These are phyloP conservation scores for Heliothis virescens DNA, from an alignment of 1,140 invertebrate genomes.

Conservation along the genomic window DNA sequence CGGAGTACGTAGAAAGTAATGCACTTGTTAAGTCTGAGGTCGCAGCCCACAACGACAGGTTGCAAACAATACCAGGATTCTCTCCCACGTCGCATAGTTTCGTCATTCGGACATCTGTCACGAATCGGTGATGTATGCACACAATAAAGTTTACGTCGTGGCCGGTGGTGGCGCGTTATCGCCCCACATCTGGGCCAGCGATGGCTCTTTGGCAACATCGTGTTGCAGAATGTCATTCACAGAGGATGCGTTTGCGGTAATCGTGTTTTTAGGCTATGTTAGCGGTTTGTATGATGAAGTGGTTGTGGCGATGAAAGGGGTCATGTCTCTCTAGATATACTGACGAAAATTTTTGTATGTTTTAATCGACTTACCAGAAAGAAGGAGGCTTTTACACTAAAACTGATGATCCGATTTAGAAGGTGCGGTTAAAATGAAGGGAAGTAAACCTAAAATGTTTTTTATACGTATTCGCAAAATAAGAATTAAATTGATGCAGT, in stretches of 20 bases:
- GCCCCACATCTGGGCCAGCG: conserved; percentile 26
- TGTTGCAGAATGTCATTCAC: conserved; percentile 32
- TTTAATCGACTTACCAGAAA: too few species aligned
- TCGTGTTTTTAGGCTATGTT: neutral
- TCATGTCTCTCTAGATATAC: too few species aligned
- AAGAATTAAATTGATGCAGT: too few species aligned
- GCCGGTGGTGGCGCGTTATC: conserved; percentile 48
- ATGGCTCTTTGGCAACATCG: neutral
- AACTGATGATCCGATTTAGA: too few species aligned
- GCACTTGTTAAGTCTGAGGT: conserved; percentile 24
- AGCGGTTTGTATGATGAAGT: too few species aligned
- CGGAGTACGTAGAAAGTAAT: conserved; percentile 22
- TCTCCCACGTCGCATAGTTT: conserved; percentile 51
- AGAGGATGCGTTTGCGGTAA: neutral
- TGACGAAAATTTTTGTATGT: too few species aligned
- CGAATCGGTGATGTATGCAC: conserved; percentile 61
- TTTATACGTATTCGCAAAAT: too few species aligned
- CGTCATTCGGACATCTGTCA: conserved; percentile 70
- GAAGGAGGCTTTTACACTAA: too few species aligned
- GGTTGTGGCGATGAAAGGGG: too few species aligned
- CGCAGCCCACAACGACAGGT: conserved; percentile 35
- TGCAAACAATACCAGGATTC: conserved; percentile 42
- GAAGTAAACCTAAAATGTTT: too few species aligned
- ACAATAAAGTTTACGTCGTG: conserved; percentile 45
- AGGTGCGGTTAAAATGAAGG: too few species aligned